Percentiles rank a stretch among this genome's conserved stretches.
phyloP scores from a whole-genome alignment of 2,888 invertebrate species.

The Tetramorium bicarinatum region DNA sequence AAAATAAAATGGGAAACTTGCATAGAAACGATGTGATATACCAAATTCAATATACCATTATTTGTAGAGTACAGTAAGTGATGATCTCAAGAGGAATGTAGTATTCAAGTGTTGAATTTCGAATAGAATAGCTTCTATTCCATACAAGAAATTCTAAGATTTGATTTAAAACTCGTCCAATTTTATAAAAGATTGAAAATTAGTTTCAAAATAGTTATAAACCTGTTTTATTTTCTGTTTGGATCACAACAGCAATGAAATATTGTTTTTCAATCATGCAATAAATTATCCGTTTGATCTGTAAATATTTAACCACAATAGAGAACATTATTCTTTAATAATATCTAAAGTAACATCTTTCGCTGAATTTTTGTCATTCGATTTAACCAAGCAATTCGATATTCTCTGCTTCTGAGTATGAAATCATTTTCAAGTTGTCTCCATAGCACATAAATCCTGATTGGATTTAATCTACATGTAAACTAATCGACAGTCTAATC shows the following conservation, averaged over 20 bases:
- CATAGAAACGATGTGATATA: not conserved
- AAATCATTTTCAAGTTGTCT: conserved; percentile 21
- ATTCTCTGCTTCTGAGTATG: not conserved
- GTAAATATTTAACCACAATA: conserved; percentile 24
- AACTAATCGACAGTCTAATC: conserved; percentile 28
- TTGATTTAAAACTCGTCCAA: not conserved
- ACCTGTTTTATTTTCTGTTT: not conserved
- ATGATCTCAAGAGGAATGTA: conserved; percentile 6
- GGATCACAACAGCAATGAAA: not conserved
- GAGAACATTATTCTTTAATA: not conserved
- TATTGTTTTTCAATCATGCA: not conserved
- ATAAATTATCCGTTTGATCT: conserved; percentile 1
- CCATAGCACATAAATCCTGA: conserved; percentile 9
- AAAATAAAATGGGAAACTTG: not conserved
- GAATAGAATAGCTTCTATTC: not conserved
- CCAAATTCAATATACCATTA: conserved; percentile 1
- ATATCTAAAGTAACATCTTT: not conserved
- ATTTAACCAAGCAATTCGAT: not conserved
- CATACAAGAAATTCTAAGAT: not conserved
- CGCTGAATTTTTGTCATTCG: not conserved
- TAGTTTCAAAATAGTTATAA: not conserved
- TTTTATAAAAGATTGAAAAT: not conserved
- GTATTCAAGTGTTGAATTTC: not conserved
- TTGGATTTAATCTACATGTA: conserved; percentile 43
- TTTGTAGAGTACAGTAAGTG: not conserved